phyloP scores from a whole-genome alignment of 1,140 invertebrate species.

The Leguminivora glycinivorella region DNA sequence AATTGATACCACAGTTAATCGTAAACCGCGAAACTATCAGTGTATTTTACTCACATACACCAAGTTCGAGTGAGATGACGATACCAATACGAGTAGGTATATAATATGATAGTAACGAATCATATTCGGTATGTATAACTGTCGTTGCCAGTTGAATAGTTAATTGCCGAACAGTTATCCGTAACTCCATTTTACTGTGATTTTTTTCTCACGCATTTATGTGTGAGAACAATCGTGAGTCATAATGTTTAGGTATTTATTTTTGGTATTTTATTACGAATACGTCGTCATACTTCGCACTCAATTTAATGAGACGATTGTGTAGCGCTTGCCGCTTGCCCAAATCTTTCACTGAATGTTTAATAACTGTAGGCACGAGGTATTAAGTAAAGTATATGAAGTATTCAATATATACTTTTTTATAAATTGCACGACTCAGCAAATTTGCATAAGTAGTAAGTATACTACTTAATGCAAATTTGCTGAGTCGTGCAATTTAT shows the following conservation, averaged over 20 bases:
- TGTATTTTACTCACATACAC: not conserved
- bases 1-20: not conserved
- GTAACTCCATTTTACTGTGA: slow-evolving; percentile 64
- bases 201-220: slow-evolving; percentile 67
- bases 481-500: too few species aligned
- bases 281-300: not conserved
- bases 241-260: slow-evolving; percentile 12
- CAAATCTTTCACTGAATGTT: not conserved
- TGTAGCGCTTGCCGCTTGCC: not conserved
- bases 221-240: slow-evolving; percentile 61
- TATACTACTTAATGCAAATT: too few species aligned
- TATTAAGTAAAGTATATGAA: too few species aligned
- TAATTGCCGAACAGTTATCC: slow-evolving; percentile 70
- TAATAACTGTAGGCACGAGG: not conserved
- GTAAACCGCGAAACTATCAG: slow-evolving; percentile 18
- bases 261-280: slow-evolving; percentile 12
- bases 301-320: not conserved
- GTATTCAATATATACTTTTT: too few species aligned
- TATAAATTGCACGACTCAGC: too few species aligned
- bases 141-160: slow-evolving; percentile 60
- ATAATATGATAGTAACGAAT: not conserved
- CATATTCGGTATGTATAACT: slow-evolving; percentile 52
- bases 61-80: slow-evolving; percentile 1
- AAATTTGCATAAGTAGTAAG: too few species aligned
- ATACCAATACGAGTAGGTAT: not conserved